Evolutionary conservation across 2,113 vertebrate genomes (phyloP), one percentile per base, ranked within the genome.

Genomic region (Anarrhichthys ocellatus): DNA sequence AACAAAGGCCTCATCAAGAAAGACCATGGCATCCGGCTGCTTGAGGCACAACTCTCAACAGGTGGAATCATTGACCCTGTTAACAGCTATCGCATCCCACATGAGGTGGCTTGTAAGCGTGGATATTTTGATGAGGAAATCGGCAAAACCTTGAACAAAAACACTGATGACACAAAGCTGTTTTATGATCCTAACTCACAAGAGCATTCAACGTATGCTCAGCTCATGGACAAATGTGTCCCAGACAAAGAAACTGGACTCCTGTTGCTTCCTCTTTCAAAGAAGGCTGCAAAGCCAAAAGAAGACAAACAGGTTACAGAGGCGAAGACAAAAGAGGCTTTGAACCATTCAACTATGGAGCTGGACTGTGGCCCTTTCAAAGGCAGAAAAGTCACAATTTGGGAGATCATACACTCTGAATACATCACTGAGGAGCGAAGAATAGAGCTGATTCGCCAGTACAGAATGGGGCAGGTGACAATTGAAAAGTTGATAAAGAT

Each of bases 381-480:
- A 90, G 98, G 97, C 69, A 95, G 80, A 90, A 96, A 94, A 0
- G 90, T 98, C 80, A 98, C 96, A 0, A 92, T 99, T 42, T 99
- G 98, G 98, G 98, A 99, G 63, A 95, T 99, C 73, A 97, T 99
- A 27, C 95, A 96, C 89, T 99, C 98, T 0, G 96, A 98, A 52
- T 99, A 98, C 91, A 96, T 99, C 81, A 96, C 96, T 0, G 97
- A 97, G 66, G 97, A 97, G 63, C 97, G 98, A 91, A 94, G 97
- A 66, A 92, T 93, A 20, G 95, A 99, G 42, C 91, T 99, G 5
- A 96, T 99, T 9, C 95, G 96, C 0, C 97, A 97, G 86, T 99
- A 97, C 92, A 96, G 96, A 91, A 96, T 93, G 0, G 97, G 98
- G 50, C 96, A 95, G 32, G 96, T 99, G 66, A 99, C 98, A 0